phyloP scores from a whole-genome alignment of 35 echinoderm and acorn worm species.

The Apostichopus parvimensis region DNA sequence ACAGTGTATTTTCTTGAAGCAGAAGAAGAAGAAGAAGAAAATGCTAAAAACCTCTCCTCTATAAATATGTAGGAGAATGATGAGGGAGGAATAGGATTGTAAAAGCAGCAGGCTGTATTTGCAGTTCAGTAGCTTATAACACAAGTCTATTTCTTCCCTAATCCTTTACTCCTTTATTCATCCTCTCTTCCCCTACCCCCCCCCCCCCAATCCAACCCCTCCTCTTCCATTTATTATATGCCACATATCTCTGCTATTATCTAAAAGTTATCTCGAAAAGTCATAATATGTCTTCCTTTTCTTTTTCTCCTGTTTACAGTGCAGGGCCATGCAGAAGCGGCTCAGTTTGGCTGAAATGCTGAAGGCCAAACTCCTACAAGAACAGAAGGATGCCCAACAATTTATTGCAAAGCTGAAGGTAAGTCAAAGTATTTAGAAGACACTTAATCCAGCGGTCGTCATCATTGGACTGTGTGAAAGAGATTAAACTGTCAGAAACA shows the following conservation, averaged over 20 bases:
- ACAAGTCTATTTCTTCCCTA: background rate
- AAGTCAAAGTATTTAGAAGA: background rate
- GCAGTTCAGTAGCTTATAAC: no score
- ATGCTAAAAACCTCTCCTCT: no score
- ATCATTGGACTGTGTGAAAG: no score
- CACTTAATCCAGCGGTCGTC: no score
- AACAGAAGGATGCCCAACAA: conserved; percentile 44
- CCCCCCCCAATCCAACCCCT: background rate
- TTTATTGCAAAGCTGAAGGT: conserved; percentile 44
- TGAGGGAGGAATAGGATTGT: no score
- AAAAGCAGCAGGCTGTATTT: no score
- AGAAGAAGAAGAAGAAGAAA: no score
- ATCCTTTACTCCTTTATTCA: background rate
- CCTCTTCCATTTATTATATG: background rate
- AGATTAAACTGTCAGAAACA: no score
- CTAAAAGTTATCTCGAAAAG: background rate
- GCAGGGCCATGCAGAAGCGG: conserved; percentile 51
- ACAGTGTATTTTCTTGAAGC: no score
- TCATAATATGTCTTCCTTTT: background rate
- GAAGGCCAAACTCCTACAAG: conserved; percentile 6
- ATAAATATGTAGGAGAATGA: no score
- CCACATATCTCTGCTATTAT: background rate
- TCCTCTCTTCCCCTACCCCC: background rate
- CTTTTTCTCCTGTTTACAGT: conserved; percentile 11
- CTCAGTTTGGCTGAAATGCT: conserved; percentile 30